Evolutionary conservation across 2,797 vertebrate species (phyloP).

Genomic region (Myripristis murdjan): DNA sequence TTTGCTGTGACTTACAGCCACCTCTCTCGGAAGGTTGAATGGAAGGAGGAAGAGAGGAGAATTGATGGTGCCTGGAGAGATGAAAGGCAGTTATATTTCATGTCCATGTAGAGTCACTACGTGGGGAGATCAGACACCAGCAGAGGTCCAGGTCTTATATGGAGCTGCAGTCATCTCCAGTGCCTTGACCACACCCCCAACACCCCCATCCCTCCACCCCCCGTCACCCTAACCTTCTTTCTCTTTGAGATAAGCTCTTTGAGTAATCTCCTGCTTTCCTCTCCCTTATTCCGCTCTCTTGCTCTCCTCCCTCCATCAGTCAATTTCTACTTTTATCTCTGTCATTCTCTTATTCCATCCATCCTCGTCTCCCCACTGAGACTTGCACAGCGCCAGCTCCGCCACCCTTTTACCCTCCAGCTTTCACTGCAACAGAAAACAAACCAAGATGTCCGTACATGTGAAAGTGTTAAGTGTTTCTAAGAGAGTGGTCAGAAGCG

Average conservation of each 20-base stretch:
- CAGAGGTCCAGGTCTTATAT: conserved; percentile 60
- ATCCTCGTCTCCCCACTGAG: conserved; percentile 24
- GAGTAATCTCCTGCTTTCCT: conserved; percentile 59
- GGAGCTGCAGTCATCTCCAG: conserved; percentile 33
- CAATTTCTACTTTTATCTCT: conserved; percentile 51
- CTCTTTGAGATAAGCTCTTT: conserved; percentile 66
- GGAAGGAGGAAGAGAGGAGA: conserved; percentile 22
- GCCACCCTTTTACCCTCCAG: conserved; percentile 6
- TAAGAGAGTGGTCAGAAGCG: background rate
- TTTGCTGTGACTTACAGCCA: conserved; percentile 3
- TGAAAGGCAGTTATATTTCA: conserved; percentile 52
- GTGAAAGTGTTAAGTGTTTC: background rate
- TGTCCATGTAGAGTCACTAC: conserved; percentile 25
- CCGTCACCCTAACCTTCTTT: conserved; percentile 45
- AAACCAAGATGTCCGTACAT: conserved; percentile 20
- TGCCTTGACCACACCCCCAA: conserved; percentile 4
- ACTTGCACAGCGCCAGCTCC: conserved; percentile 30
- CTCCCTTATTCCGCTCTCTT: conserved; percentile 51
- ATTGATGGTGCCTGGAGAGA: conserved; percentile 22
- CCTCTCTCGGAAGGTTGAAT: background rate
- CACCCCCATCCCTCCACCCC: background rate
- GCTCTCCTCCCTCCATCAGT: conserved; percentile 38
- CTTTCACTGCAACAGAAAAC: conserved; percentile 65
- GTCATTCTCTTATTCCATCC: conserved; percentile 34
- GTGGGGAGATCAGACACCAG: conserved; percentile 27